phyloP scores from a whole-genome alignment of 2,888 invertebrate species.

The Orchesellides sinensis region DNA sequence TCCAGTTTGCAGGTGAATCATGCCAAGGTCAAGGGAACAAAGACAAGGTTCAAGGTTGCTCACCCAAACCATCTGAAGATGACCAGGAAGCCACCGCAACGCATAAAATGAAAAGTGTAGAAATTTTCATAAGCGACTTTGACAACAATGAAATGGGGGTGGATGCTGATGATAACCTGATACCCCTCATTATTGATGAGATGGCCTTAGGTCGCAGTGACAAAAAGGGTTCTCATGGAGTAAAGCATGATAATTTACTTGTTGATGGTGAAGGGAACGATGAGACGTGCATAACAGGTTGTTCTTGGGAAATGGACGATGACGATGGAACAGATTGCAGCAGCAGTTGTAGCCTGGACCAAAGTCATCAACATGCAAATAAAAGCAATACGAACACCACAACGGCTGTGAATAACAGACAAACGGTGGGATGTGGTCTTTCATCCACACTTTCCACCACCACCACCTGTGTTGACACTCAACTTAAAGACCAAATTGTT shows the following conservation, averaged over 20 bases:
- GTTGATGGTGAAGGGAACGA: constrained; percentile 29
- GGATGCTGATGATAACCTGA: constrained; percentile 32
- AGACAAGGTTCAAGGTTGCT: too few relatives aligned
- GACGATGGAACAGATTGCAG: constrained; percentile 59
- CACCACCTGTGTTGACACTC: constrained; percentile 26
- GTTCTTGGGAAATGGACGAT: constrained; percentile 60
- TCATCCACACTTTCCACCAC: too few relatives aligned
- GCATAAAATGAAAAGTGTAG: constrained; percentile 52
- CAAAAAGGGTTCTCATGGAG: background rate
- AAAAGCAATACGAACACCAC: background rate
- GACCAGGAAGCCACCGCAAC: background rate
- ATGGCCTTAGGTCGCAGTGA: constrained; percentile 18
- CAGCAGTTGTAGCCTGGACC: constrained; percentile 47
- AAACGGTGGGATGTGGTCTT: constrained; percentile 49
- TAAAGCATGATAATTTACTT: background rate
- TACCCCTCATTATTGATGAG: constrained; percentile 48
- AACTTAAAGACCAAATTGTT: constrained; percentile 53
- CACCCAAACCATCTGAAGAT: background rate
- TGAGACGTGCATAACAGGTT: constrained; percentile 60
- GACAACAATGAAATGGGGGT: constrained; percentile 7
- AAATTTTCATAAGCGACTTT: constrained; percentile 48
- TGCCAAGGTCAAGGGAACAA: constrained; percentile 17
- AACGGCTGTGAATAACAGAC: background rate
- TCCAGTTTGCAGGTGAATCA: background rate
- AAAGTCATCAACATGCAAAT: background rate